A percentile compares a stretch with the other conserved stretches of the same genome.
phyloP scores from a whole-genome alignment of 2,113 vertebrate species.

The Telmatochromis sp. region DNA sequence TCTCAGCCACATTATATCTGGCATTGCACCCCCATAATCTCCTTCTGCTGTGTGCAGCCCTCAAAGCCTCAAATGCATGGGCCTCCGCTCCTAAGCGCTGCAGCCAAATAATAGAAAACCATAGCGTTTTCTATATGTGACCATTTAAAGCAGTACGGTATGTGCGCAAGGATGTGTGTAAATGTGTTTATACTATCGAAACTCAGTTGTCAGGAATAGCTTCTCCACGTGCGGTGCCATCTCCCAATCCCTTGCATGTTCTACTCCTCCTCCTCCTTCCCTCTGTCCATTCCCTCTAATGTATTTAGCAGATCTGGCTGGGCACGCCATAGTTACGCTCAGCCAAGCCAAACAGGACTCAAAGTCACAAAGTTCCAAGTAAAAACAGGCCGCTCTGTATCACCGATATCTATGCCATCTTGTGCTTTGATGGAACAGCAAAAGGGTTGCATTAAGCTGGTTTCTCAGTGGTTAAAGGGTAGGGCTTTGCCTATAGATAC shows the following conservation, averaged over 20 bases:
- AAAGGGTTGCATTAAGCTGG: background rate
- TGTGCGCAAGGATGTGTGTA: background rate
- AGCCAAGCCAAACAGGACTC: constrained; percentile 65
- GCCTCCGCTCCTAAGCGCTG: constrained; percentile 28
- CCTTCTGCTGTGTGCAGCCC: constrained; percentile 35
- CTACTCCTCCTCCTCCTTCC: constrained; percentile 16
- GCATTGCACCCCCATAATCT: constrained; percentile 68
- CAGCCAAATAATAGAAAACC: constrained; percentile 42
- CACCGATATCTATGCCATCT: constrained; percentile 10
- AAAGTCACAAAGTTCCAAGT: constrained; percentile 37
- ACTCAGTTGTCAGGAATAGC: constrained; percentile 1
- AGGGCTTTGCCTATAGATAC: background rate
- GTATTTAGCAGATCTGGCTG: constrained; percentile 56
- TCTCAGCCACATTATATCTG: constrained; percentile 65
- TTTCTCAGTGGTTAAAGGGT: constrained; percentile 1
- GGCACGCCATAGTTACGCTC: constrained; percentile 35
- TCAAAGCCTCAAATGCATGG: constrained; percentile 61
- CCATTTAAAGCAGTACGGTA: background rate
- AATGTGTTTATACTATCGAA: constrained; percentile 14
- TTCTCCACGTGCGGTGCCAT: constrained; percentile 29
- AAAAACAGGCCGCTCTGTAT: constrained; percentile 1
- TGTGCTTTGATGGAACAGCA: constrained; percentile 39
- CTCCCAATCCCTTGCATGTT: constrained; percentile 6
- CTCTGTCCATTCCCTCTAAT: constrained; percentile 44
- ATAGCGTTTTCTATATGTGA: constrained; percentile 41